Evolutionary conservation across 2,888 invertebrate genomes (phyloP), one percentile per base, ranked within the genome.

Genomic region (Cynaeus angustus): DNA sequence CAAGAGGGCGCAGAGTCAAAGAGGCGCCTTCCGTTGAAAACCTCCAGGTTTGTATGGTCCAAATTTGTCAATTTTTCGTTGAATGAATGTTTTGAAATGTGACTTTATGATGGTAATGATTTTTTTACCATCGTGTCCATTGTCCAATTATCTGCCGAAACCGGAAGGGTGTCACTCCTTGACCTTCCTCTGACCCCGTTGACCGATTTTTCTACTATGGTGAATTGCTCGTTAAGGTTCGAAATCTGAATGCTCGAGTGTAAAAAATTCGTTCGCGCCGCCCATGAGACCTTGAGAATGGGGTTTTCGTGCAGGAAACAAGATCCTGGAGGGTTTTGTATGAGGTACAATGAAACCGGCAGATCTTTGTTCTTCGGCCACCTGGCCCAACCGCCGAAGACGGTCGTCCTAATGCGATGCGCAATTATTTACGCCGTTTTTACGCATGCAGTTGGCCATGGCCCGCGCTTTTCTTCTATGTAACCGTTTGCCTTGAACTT

Each of bases 321-420:
- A 68, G 68, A 68, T 68, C 68, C 62, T 46, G 48, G 30, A 62
- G 68, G 68, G 68, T 62, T 68, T 62, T 62, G 71, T 62, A 55
- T 38, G 59, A 68, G 72, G 79, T 74, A 81, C 81, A 81, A 81
- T 80, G 74, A 74, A 75, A 72, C 73, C 73, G 74, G 68, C 67
- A 71, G 73, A 73, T 73, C 78, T 80, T 80, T 80, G 80, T 80
- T 80, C 78, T 64, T 67, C 38, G 74, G 69, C 79, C 80, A 80
- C 80, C 80, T 80, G 80, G 67, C 67, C 68, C 67, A 58, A 69
- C 71, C 61, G 67, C 68, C 72, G 62, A 70, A 52, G 70, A 16
- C 59, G 65, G 53, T 43, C 45, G 55, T 68, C 61, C 62, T 68
- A 71, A 71, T 71, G 73, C 72, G 74, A 78, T 77, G 75, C 76